Evolutionary conservation across 2,797 vertebrate species (phyloP), one percentile per base, ranked within the genome.

Genomic region (Phylloscopus collybita): DNA sequence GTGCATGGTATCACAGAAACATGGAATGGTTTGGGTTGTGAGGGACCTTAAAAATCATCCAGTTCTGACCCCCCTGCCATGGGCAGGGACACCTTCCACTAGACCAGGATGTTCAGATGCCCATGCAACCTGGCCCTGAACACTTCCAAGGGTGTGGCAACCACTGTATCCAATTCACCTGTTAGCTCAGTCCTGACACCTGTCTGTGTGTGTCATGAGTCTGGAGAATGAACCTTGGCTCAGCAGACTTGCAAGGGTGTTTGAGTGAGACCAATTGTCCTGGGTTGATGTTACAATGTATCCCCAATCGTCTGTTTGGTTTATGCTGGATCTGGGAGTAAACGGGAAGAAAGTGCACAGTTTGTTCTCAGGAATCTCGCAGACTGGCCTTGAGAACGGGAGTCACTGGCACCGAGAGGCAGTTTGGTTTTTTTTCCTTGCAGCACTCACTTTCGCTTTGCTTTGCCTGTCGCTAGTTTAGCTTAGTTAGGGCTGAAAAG

Each of bases 81-180:
- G 16, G 30, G 7, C 22, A 42, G 53, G 11, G 34, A 42, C 22
- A 49, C 3, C 5, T 79, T 79, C 34, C 60, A 11, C 53, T 29
- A 36, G 51, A 32, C 18, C 34, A 42, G 53, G 9, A 7, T 72
- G 13, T 19, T 53, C 59, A 47, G 38, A 53, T 40, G 42, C 12
- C 27, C 20, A 18, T 57, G 19, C 44, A 70, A 4, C 36, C 36
- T 11, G 16, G 4, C 47, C 10, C 50, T 42, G 26, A 42, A 22
- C 34, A 25, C 11, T 30, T 23, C 18, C 19, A 54, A 42, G 18
- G 9, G 0, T 60, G 40, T 7, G 10, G 5, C 5, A 60, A 23
- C 30, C 49, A 4, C 40, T 36, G 13, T 22, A 14, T 16, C 0
- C 1, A 17, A 30, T 26, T 53, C 66, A 17, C 0, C 0, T 44